Evolutionary conservation across 1,140 invertebrate species (phyloP), one percentile per base, ranked within the genome.

Genomic region (Chelonus insularis): DNA sequence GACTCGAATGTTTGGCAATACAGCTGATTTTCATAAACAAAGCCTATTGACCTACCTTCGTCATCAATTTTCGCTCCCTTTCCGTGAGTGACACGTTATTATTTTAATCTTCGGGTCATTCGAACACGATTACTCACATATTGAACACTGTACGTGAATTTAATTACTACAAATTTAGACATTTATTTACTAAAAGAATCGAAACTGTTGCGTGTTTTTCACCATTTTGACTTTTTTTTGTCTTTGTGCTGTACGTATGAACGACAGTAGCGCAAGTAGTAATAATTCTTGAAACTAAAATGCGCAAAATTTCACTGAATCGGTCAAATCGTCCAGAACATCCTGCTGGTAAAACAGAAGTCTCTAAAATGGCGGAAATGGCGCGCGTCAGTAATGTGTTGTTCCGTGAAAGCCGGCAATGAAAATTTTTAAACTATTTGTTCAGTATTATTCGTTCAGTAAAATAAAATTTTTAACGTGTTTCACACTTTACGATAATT

Each of bases 21-120:
- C 75, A 80, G 78, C 77, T 80, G 77, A 80, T 78, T 65, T 70
- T 68, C 68, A 78, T 80, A 79, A 80, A 80, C 77, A 79, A 80
- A 76, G 71, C 65, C 41, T 48, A 47, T 37, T 54, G 25, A 23
- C 64, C 62, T 75, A 76, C 72, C 74, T 78, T 76, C 55, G 64
- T 74, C 63, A 61, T 18, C 43, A 52, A 68, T 58, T 71, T 63
- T 63, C 41, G 45, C 6, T 59, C 29, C 23, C 64, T 47, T 58
- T 14, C 23, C 52, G 59, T 45, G 25, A 25, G 45, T 70, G 60
- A 65, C 62, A 47, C 57, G 52, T 56, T 41, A 43, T 64, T 70
- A 59, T 65, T 67, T 37, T 37, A 56, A 37, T 55, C 51, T 58
- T 47, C 20, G 18, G 41, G 51, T 52, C 62, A 67, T 66, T 62